Conservation (phyloP, 1,140 invertebrate species). For the Solenopsis invicta region DNA sequence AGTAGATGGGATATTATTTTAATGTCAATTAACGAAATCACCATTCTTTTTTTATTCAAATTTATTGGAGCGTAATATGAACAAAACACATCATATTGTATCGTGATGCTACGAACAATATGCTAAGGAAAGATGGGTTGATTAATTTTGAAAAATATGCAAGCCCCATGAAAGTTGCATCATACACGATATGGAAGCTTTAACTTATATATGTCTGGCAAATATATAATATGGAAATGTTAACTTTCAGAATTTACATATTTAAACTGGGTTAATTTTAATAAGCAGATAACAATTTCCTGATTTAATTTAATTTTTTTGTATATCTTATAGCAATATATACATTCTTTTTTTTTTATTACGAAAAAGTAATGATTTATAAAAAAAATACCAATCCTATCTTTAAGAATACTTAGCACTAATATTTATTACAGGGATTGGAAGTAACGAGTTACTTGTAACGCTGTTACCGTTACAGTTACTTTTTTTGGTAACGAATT, state of each 20-base stretch:
- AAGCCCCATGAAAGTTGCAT: conserved; percentile 1
- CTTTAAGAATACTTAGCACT: not conserved
- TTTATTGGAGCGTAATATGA: not conserved
- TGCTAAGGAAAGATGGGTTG: not conserved
- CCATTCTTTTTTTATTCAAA: not conserved
- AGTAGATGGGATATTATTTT: not conserved
- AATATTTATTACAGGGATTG: no score
- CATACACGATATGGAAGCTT: not conserved
- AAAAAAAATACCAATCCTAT: not conserved
- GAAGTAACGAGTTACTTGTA: no score
- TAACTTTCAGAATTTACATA: not conserved
- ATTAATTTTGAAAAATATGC: not conserved
- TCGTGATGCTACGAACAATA: not conserved
- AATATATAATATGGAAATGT: not conserved
- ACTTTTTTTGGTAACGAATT: no score
- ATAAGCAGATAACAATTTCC: not conserved
- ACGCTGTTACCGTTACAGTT: no score
- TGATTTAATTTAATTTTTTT: not conserved
- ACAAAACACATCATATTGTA: not conserved
- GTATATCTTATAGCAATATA: not conserved
- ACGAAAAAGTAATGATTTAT: not conserved
- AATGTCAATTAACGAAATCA: not conserved
- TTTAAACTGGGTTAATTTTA: not conserved
- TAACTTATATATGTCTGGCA: not conserved
- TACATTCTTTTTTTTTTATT: not conserved